Conservation (phyloP, 2,797 vertebrate genomes). For the Sebastes diaconus region DNA sequence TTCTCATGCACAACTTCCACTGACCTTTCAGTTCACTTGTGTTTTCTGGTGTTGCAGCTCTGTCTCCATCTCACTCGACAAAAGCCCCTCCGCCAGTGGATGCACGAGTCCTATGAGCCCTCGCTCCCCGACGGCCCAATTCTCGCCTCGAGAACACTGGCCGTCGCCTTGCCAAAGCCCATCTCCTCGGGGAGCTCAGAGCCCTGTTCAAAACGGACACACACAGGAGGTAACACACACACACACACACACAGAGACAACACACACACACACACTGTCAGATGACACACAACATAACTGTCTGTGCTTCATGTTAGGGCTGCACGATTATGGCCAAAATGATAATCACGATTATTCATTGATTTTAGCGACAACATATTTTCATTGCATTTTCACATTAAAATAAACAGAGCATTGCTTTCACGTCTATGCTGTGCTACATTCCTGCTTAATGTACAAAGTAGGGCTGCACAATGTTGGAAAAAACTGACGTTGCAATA, state of each 20-base stretch:
- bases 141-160: constrained; percentile 51
- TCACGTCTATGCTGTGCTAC: no score
- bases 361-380: no score
- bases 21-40: neutral
- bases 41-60: constrained; percentile 65
- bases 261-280: neutral
- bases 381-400: no score
- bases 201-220: constrained; percentile 69
- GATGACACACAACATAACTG: neutral
- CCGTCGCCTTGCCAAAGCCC: constrained; percentile 61
- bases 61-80: constrained; percentile 82
- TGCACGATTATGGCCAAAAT: no score
- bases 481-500: no score
- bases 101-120: constrained; percentile 73
- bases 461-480: no score
- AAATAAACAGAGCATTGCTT: no score
- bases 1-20: neutral
- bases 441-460: no score
- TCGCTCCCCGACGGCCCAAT: constrained; percentile 36
- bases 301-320: neutral
- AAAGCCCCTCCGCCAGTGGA: constrained; percentile 59
- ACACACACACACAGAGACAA: constrained; percentile 15
- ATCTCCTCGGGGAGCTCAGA: constrained; percentile 29
- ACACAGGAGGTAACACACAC: constrained; percentile 56
- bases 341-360: no score